phyloP scores from a whole-genome alignment of 2,797 vertebrate genomes.

The Pitangus sulphuratus region DNA sequence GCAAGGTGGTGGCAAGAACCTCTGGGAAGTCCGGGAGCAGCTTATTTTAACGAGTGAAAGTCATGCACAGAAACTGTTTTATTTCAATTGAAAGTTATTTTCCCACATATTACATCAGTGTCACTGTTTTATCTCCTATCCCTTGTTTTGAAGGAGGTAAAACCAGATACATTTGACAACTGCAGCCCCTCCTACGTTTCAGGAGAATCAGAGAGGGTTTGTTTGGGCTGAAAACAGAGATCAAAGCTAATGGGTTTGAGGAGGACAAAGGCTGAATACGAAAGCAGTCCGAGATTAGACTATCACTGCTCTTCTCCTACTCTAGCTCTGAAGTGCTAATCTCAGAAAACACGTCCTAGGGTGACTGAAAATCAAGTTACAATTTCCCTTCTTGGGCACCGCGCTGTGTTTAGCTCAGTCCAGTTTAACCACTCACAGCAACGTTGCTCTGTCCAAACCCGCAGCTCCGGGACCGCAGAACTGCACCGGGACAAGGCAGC shows the following conservation, averaged over 20 bases:
- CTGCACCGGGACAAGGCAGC: neutral
- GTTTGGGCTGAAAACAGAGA: neutral
- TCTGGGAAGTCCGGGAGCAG: neutral
- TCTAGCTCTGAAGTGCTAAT: neutral
- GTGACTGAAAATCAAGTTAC: neutral
- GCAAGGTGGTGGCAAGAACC: neutral
- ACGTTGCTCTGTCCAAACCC: neutral
- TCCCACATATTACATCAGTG: neutral
- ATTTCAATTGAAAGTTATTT: neutral
- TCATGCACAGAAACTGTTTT: neutral
- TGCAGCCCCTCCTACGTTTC: neutral
- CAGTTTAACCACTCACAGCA: neutral
- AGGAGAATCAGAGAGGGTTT: neutral
- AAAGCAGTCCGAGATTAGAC: neutral
- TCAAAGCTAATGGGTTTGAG: neutral
- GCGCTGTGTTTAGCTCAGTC: fast-evolving
- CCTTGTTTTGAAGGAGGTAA: neutral
- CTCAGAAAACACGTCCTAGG: neutral
- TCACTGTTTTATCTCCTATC: neutral
- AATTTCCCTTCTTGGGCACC: neutral
- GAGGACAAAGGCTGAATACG: neutral
- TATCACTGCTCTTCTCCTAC: neutral
- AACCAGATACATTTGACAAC: neutral
- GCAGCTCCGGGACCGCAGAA: neutral
- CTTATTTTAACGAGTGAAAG: neutral